Percentiles rank a stretch among this genome's conserved stretches.
These are phyloP conservation scores for Thryonomys swinderianus DNA, from an alignment of 2,113 vertebrate genomes.

Conservation along the genomic window DNA sequence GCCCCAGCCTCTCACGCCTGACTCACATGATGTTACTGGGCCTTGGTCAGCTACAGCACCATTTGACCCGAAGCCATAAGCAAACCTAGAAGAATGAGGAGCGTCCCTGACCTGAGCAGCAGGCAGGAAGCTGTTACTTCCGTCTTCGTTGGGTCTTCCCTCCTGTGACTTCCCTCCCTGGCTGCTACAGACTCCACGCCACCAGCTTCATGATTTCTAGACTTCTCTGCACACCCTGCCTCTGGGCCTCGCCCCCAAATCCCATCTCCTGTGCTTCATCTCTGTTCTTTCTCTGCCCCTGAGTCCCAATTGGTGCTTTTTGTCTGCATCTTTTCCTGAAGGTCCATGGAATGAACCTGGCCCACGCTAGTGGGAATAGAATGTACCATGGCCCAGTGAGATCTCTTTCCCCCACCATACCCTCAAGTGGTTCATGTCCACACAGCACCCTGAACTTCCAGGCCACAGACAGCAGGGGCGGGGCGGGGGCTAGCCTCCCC, in stretches of 20 bases:
- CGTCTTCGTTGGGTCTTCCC: not conserved
- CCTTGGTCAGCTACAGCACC: not conserved
- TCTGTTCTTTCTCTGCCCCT: not conserved
- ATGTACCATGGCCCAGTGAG: not conserved
- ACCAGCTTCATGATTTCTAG: fast-evolving
- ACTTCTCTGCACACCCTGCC: not conserved
- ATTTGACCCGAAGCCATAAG: slow-evolving; percentile 14
- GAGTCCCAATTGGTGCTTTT: not conserved
- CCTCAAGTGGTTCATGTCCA: not conserved
- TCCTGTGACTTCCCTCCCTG: not conserved
- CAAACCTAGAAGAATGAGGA: not conserved
- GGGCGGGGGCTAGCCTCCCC: fast-evolving
- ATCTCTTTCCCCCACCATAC: not conserved
- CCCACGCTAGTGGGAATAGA: not conserved
- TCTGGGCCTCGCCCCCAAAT: not conserved
- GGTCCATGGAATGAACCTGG: not conserved
- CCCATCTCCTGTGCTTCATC: not conserved
- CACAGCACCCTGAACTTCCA: no score
- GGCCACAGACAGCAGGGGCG: not conserved
- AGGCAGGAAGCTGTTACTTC: not conserved
- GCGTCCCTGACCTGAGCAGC: not conserved
- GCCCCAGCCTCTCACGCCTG: not conserved
- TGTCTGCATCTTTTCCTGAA: not conserved
- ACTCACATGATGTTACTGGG: no score
- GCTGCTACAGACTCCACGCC: no score